Conservation (phyloP, 92 coral and sea anemone genomes). For the Hydrozoanthus gracilis region DNA sequence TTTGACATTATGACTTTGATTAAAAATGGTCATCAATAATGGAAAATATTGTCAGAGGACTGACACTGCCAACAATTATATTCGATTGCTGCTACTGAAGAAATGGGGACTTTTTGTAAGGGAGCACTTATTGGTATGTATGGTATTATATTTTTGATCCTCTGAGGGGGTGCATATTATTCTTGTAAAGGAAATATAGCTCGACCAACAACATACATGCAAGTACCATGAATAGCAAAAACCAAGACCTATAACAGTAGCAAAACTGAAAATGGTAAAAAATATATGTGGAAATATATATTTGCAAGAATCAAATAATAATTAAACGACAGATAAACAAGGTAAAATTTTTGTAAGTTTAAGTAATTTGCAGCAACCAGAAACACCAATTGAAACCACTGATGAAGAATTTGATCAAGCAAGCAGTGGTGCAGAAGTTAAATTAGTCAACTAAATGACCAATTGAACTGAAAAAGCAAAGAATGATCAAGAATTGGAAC, state of each 20-base stretch:
- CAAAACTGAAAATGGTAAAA: conserved; percentile 14
- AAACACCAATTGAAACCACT: conserved; percentile 19
- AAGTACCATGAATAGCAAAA: conserved; percentile 5
- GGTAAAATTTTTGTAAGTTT: conserved; percentile 10
- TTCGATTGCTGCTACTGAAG: conserved; percentile 13
- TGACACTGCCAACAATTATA: conserved; percentile 1
- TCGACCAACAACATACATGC: conserved; percentile 23
- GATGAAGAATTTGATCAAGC: conserved; percentile 15
- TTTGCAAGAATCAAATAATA: conserved; percentile 17
- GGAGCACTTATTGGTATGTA: conserved; percentile 13
- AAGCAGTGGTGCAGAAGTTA: conserved; percentile 25
- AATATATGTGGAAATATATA: conserved; percentile 9
- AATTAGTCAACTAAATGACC: conserved; percentile 16
- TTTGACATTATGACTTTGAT: conserved; percentile 13
- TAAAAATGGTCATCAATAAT: conserved; percentile 11
- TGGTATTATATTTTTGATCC: conserved; percentile 13
- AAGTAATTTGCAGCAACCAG: conserved; percentile 9
- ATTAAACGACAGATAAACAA: background rate
- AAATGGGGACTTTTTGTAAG: conserved; percentile 12
- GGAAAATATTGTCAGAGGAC: conserved; percentile 12
- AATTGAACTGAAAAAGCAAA: conserved; percentile 21
- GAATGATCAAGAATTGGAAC: conserved; percentile 30
- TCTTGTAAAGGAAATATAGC: conserved; percentile 13
- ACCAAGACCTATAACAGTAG: conserved; percentile 13
- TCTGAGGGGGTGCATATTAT: conserved; percentile 7